Percentiles rank a stretch among this genome's conserved stretches.
Evolutionary conservation across 2,797 vertebrate species (phyloP).

Genomic region (Ceryle rudis): DNA sequence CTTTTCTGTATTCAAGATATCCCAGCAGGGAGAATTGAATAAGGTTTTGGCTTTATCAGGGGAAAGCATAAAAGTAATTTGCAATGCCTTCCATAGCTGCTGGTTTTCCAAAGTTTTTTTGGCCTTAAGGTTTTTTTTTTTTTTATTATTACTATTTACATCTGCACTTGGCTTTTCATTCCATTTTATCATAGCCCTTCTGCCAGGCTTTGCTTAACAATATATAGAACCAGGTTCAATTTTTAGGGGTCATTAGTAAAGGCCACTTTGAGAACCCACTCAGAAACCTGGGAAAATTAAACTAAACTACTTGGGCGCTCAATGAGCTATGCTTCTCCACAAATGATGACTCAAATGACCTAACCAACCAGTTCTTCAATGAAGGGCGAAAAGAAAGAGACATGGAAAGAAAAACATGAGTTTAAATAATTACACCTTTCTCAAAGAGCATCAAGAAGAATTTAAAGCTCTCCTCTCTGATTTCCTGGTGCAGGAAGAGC

Average conservation of each 20-base stretch:
- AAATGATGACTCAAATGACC: not conserved
- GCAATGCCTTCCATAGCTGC: not conserved
- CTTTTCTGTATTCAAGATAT: not conserved
- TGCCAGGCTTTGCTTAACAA: constrained; percentile 7
- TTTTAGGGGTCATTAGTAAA: constrained; percentile 36
- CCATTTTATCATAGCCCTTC: not conserved
- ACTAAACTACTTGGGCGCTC: constrained; percentile 16
- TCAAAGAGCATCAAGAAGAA: not conserved
- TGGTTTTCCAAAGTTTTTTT: not conserved
- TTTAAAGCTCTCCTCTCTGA: not conserved
- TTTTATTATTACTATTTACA: too few species aligned
- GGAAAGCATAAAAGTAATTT: not conserved
- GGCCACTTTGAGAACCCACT: constrained; percentile 3
- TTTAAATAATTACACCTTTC: not conserved
- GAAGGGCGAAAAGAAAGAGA: not conserved
- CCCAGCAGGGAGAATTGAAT: not conserved
- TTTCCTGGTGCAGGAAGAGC: not conserved
- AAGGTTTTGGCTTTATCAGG: not conserved
- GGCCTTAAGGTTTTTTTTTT: not conserved
- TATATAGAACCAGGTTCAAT: not conserved
- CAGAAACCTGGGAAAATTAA: constrained; percentile 41
- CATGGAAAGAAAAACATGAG: not conserved
- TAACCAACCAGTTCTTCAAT: constrained; percentile 12
- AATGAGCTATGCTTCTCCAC: constrained; percentile 24
- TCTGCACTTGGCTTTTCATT: not conserved